Evolutionary conservation across 2,113 vertebrate species (phyloP), one percentile per base, ranked within the genome.

Genomic region (Aythya baeri): DNA sequence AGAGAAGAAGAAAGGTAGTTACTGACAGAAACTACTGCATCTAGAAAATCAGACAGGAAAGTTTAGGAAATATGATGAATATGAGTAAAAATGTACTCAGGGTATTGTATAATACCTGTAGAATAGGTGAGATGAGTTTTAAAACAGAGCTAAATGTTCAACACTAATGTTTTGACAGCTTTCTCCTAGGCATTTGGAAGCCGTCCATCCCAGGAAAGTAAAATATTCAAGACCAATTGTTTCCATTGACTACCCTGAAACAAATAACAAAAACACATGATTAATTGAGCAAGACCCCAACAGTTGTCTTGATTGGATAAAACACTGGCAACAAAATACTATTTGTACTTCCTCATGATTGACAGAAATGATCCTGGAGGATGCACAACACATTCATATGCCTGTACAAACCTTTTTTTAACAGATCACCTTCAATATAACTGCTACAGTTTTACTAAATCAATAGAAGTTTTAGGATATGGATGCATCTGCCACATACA

Each of bases 151-250:
- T 83, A 63, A 90, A 43, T 0, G 3, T 71, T 68, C 63, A 78
- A 82, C 22, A 75, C 22, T 89, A 91, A 95, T 74, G n/a, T 94
- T 96, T 94, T 89, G 57, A 83, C 88, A 91, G 25, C 16, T 94
- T 83, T 94, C n/a, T 92, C 20, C 31, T 52, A 88, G 29, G 31
- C 66, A 46, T 72, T 92, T 96, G 94, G 84, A 96, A 92, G 52
- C 11, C 43, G 31, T 49, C 44, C 74, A 89, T 76, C 12, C 11
- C 54, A 85, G 17, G n/a, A 84, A 92, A 91, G 88, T 84, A 75
- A 94, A 95, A 95, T 91, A 94, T 95, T 90, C 66, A 94, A 91
- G 86, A 87, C 81, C 52, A 96, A 93, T 86, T 88, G 57, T 67
- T 95, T 93, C 43, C 22, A 36, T n/a, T 78, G 43, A n/a, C 13